phyloP scores from a whole-genome alignment of 2,888 invertebrate genomes.

The Branchellion lobata region DNA sequence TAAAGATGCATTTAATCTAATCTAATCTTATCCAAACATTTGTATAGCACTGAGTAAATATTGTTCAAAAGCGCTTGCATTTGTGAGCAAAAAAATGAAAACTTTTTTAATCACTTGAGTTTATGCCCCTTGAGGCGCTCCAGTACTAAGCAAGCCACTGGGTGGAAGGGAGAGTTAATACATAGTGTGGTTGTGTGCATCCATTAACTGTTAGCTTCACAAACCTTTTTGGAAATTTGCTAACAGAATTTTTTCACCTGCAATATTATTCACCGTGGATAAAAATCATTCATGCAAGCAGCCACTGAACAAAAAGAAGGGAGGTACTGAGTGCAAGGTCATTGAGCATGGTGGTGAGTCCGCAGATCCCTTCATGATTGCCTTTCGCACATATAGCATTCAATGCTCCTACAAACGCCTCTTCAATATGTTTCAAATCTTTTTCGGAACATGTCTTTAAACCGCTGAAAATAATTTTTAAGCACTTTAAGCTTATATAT shows the following conservation, averaged over 20 bases:
- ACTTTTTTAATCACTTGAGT: too few species aligned
- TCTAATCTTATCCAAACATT: too few species aligned
- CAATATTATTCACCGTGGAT: background rate
- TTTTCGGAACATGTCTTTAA: background rate
- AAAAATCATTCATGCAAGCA: too few species aligned
- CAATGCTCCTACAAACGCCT: background rate
- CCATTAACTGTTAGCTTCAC: too few species aligned
- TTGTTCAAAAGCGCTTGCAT: too few species aligned
- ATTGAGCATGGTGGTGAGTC: background rate
- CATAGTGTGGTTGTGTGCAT: too few species aligned
- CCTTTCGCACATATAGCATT: background rate
- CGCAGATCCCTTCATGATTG: background rate
- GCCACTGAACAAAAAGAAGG: background rate
- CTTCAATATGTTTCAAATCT: background rate
- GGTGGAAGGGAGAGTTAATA: too few species aligned
- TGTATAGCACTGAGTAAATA: too few species aligned
- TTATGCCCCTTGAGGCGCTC: too few species aligned
- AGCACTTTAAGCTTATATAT: too few species aligned
- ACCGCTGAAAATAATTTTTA: background rate
- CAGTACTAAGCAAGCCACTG: too few species aligned
- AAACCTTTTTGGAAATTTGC: background rate
- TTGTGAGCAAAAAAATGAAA: too few species aligned
- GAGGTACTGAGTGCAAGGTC: background rate
- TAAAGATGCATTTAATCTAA: background rate
- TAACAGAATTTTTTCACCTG: background rate